phyloP scores from a whole-genome alignment of 2,797 vertebrate species.

The Zenarchopterus dispar region DNA sequence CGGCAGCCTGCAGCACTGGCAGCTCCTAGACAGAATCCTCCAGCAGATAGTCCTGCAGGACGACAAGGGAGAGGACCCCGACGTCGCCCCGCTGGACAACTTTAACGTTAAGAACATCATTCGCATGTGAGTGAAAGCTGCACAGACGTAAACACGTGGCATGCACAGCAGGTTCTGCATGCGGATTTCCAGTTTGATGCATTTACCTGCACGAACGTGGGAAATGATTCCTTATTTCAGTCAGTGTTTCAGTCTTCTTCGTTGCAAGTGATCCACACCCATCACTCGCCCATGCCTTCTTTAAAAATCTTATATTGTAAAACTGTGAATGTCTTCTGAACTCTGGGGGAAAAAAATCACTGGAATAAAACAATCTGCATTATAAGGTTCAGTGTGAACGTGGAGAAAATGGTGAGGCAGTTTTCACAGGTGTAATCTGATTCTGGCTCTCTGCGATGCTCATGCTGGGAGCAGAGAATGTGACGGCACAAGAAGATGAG shows the following conservation, averaged over 20 bases:
- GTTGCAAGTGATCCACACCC: too few species aligned
- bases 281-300: too few species aligned
- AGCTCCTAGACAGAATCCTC: conserved; percentile 94
- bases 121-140: conserved; percentile 88
- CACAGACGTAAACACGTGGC: too few species aligned
- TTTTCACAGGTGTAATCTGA: neutral
- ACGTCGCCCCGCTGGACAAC: conserved; percentile 91
- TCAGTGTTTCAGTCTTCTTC: too few species aligned
- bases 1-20: conserved; percentile 93
- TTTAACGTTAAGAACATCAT: conserved; percentile 97
- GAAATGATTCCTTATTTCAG: too few species aligned
- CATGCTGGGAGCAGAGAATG: conserved; percentile 14
- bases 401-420: neutral
- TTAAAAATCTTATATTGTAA: too few species aligned
- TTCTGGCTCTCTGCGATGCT: neutral
- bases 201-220: too few species aligned
- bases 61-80: conserved; percentile 93
- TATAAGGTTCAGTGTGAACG: neutral
- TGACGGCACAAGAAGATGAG: conserved; percentile 34
- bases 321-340: neutral
- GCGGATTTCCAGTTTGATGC: too few species aligned
- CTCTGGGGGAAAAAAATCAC: conserved; percentile 3
- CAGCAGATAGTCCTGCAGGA: conserved; percentile 97
- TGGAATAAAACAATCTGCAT: neutral
- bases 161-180: too few species aligned